Evolutionary conservation across 2,113 vertebrate species (phyloP).

Genomic region (Leptosomus discolor): DNA sequence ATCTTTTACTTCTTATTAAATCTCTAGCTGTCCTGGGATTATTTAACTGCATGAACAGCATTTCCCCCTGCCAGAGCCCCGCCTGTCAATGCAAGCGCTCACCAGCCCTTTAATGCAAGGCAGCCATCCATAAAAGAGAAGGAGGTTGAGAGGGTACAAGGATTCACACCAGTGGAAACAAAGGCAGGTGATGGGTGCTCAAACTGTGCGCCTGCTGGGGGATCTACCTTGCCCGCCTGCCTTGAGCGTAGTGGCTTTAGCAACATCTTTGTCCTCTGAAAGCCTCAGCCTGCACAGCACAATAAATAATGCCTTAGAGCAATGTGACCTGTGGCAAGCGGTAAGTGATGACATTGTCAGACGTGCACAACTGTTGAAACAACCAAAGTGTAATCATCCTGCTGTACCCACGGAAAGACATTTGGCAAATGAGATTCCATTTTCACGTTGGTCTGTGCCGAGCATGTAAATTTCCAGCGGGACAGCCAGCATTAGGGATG

Average conservation of each 20-base stretch:
- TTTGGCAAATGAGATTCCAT: slow-evolving; percentile 79
- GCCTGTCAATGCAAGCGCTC: neutral
- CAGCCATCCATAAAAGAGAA: neutral
- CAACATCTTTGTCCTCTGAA: slow-evolving; percentile 52
- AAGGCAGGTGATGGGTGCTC: neutral
- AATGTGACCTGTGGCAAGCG: slow-evolving; percentile 66
- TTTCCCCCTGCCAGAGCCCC: neutral
- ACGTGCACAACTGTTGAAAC: slow-evolving; percentile 70
- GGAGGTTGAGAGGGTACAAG: neutral
- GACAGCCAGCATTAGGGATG: slow-evolving; percentile 70
- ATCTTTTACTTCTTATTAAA: neutral
- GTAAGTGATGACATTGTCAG: slow-evolving; percentile 76
- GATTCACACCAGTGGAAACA: neutral
- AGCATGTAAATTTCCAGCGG: slow-evolving; percentile 76
- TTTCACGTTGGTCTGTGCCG: slow-evolving; percentile 75
- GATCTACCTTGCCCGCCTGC: neutral
- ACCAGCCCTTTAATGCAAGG: neutral
- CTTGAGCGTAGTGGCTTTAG: slow-evolving; percentile 5
- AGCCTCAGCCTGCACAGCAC: slow-evolving; percentile 38
- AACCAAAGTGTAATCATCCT: slow-evolving; percentile 67
- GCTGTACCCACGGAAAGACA: slow-evolving; percentile 68
- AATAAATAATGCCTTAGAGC: slow-evolving; percentile 71
- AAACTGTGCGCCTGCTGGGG: neutral
- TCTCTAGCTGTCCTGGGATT: neutral
- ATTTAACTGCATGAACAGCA: neutral